Conservation (phyloP, 2,797 vertebrate species). For the Micropoecilia bifurca region DNA sequence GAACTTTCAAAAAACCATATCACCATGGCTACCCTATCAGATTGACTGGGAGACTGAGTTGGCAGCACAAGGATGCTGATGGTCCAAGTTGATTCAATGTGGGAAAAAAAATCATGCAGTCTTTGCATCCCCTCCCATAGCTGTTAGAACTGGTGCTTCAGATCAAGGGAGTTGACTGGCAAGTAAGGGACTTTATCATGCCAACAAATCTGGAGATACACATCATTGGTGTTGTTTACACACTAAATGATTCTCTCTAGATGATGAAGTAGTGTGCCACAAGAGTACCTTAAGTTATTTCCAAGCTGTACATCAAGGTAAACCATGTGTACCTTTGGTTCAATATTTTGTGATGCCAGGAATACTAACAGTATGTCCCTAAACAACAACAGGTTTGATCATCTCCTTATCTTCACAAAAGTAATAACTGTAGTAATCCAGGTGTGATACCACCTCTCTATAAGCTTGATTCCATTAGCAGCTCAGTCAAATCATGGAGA, state of each 20-base stretch:
- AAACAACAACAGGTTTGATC: background rate
- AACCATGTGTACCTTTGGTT: background rate
- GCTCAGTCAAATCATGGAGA: background rate
- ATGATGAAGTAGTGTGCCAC: background rate
- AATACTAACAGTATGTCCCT: background rate
- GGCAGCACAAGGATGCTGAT: background rate
- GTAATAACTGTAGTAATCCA: background rate
- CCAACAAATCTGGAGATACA: background rate
- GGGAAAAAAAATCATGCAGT: background rate
- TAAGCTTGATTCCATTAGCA: background rate
- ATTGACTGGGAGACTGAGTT: background rate
- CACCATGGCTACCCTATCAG: background rate
- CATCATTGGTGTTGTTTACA: background rate
- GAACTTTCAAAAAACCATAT: background rate
- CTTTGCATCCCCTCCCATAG: background rate
- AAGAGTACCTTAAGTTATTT: background rate
- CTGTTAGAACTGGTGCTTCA: background rate
- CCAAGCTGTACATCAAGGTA: background rate
- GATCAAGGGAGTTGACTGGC: background rate
- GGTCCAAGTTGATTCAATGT: too few species aligned
- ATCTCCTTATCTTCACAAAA: background rate
- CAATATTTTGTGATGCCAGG: background rate
- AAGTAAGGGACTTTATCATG: background rate
- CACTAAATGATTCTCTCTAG: background rate
- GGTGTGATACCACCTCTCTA: background rate